phyloP scores from a whole-genome alignment of 2,797 vertebrate species.

The Schizopygopsis pylzovi region DNA sequence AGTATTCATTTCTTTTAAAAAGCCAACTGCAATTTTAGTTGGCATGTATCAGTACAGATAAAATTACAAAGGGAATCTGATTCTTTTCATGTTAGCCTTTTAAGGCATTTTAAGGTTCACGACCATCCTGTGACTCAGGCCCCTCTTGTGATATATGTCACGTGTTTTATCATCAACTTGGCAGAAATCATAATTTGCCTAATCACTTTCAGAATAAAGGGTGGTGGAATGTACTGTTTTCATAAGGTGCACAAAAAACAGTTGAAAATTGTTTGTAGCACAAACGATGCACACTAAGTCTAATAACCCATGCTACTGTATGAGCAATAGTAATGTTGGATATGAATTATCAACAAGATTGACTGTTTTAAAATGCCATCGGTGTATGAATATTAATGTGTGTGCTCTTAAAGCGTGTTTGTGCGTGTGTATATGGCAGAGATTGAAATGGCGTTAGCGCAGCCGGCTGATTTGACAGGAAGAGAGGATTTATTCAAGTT shows the following conservation, averaged over 20 bases:
- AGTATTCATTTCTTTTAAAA: neutral
- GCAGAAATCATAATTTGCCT: neutral
- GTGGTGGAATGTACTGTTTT: neutral
- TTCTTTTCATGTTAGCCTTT: neutral
- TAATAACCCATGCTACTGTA: neutral
- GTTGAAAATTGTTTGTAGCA: neutral
- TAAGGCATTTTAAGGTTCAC: too few species aligned
- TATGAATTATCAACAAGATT: neutral
- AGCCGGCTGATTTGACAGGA: slow-evolving; percentile 31
- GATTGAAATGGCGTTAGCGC: slow-evolving; percentile 35
- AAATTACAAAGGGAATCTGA: neutral
- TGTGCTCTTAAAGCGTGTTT: slow-evolving; percentile 25
- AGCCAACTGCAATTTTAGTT: neutral
- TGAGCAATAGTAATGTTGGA: slow-evolving; percentile 1
- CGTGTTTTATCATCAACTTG: neutral
- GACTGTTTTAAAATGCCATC: neutral
- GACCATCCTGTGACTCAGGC: neutral
- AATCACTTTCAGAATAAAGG: neutral
- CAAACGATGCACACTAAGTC: neutral
- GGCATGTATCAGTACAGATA: neutral
- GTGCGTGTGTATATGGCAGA: slow-evolving; percentile 13
- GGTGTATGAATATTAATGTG: slow-evolving; percentile 12
- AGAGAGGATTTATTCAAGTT: slow-evolving; percentile 56
- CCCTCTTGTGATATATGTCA: neutral
- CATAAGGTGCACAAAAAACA: neutral